A percentile compares a stretch with the other conserved stretches of the same genome.
These are phyloP conservation scores for Haliaeetus leucogaster DNA, from an alignment of 2,113 vertebrate species.

Conservation along the genomic window DNA sequence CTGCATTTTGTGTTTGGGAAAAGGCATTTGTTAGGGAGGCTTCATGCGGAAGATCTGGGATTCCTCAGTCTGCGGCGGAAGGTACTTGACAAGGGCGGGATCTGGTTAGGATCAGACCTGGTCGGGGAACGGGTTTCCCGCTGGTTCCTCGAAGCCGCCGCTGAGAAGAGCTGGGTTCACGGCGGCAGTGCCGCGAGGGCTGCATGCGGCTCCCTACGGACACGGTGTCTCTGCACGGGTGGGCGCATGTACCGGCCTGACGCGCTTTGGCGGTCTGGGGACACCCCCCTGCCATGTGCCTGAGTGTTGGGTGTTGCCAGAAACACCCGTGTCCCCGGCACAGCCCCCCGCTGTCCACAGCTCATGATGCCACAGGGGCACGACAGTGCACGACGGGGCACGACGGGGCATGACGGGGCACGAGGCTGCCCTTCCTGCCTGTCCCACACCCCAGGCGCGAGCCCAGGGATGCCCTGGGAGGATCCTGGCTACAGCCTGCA, in stretches of 20 bases:
- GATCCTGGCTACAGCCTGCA: neutral
- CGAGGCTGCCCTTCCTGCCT: accelerated
- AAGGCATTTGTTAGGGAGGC: neutral
- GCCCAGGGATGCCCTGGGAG: neutral
- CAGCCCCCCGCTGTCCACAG: neutral
- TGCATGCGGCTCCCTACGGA: accelerated
- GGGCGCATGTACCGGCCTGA: neutral
- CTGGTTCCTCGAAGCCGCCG: neutral
- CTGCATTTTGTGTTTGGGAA: neutral
- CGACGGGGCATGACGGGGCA: accelerated
- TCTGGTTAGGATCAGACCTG: neutral
- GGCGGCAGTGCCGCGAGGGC: accelerated
- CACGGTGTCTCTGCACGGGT: accelerated
- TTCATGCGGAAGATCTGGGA: neutral
- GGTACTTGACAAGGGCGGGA: neutral
- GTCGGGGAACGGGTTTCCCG: neutral
- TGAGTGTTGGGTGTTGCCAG: accelerated
- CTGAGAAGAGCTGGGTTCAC: neutral
- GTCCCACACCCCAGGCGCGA: accelerated
- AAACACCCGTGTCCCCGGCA: accelerated
- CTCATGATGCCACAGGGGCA: accelerated
- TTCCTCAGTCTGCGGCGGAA: neutral
- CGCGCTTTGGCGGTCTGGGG: accelerated
- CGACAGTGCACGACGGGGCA: accelerated
- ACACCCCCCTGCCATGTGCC: accelerated